These are phyloP conservation scores for Toxotes chatareus DNA, from an alignment of 2,113 vertebrate species.

Conservation along the genomic window DNA sequence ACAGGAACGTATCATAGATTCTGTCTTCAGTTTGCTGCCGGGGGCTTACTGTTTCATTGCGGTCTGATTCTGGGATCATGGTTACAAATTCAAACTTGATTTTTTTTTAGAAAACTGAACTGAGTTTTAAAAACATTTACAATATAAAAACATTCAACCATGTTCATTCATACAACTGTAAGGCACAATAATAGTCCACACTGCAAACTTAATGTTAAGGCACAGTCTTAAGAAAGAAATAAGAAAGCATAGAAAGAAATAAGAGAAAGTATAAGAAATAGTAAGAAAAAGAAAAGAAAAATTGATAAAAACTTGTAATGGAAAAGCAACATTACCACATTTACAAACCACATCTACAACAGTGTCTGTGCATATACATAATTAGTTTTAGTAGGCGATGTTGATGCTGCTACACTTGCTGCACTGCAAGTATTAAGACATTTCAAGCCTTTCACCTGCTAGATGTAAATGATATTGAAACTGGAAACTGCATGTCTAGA, in stretches of 20 bases:
- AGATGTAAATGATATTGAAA: too few species aligned
- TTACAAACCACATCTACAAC: too few species aligned
- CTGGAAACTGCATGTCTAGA: background rate
- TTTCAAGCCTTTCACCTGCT: background rate
- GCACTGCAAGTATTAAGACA: too few species aligned
- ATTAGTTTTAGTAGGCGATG: too few species aligned
- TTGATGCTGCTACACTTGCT: too few species aligned
- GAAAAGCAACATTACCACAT: too few species aligned
- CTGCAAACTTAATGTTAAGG: background rate
- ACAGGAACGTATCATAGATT: background rate
- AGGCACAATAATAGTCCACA: background rate
- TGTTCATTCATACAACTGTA: background rate
- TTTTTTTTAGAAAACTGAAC: background rate
- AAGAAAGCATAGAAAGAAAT: background rate
- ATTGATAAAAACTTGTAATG: too few species aligned
- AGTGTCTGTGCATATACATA: too few species aligned
- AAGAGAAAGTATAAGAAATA: too few species aligned
- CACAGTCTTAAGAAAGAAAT: background rate
- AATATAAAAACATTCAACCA: background rate
- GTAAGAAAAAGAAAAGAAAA: too few species aligned
- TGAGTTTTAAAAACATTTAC: background rate
- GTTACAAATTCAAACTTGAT: background rate
- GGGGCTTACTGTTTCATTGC: background rate
- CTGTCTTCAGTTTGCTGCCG: background rate
- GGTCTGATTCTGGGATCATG: background rate